Base-by-base conservation (phyloP, 2,797 vertebrate species). In the Gallirallus australis region DNA sequence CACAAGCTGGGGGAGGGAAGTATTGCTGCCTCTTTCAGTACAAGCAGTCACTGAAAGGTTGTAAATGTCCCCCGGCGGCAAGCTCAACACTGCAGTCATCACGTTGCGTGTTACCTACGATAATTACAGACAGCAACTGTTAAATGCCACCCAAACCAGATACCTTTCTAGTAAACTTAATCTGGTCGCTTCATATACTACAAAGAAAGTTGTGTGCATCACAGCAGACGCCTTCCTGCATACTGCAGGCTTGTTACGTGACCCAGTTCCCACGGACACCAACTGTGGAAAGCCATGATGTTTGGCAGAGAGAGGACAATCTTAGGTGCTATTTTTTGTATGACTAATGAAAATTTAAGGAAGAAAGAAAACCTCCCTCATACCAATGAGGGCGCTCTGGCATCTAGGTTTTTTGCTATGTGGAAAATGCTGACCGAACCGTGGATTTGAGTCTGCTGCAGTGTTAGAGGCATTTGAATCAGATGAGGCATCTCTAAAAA, bases 11-110 rank as follows among this genome's bases (percentile, higher is more conserved):
- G 98, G 98, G n/a, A 82, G 60, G 27, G 99, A 99, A 7, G 98
- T 98, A 93, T 99, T 99, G 72, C 98, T 98, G 97, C 98, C 99
- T 75, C 98, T 98, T 54, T 99, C 99, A 0, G 99, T 99, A 82
- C 98, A 99, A 50, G 99, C 99, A 3, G 99, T 99, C 86, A 99
- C 99, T 0, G 99, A 99, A 76, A 99, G 98, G 95, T 99, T 99
- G 97, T 99, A 99, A 94, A 99, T 99, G 97, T 99, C 99, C 27
- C 99, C 99, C 0, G 99, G 98, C 54, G 99, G 99, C 77, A 99
- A 96, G 16, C 97, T 98, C 79, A 99, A 97, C 81, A 98, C 98
- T 5, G 99, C 98, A 17, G 98, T 98, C 99, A 99, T 99, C 96
- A 98, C 98, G 24, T 96, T 99, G 56, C 99, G 98, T 2, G 99